Conservation (phyloP, 2,888 invertebrate genomes). For the Aporophyla lueneburgensis region DNA sequence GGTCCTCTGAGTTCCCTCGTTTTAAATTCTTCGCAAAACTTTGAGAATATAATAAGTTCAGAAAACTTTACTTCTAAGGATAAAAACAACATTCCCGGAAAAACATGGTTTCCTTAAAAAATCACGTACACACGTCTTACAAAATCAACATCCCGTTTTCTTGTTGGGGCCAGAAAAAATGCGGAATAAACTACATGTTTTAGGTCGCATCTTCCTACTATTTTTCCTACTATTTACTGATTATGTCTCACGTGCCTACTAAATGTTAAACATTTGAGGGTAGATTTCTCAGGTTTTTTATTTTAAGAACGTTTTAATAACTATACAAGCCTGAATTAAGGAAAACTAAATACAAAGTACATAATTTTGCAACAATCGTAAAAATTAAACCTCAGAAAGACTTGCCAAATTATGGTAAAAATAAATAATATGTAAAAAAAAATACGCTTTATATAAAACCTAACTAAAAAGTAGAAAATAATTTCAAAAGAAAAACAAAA, state of each 20-base stretch:
- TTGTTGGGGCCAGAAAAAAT: constrained; percentile 41
- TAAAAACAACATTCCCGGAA: constrained; percentile 32
- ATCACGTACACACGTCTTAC: constrained; percentile 55
- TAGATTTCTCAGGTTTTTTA: not conserved
- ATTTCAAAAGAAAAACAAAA: no score
- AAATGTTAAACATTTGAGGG: not conserved
- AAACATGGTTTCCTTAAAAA: constrained; percentile 47
- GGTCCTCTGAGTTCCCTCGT: not conserved
- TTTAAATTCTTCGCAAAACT: not conserved
- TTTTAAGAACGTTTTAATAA: not conserved
- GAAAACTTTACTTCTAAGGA: not conserved
- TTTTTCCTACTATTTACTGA: not conserved
- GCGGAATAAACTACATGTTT: constrained; percentile 2
- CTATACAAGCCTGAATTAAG: not conserved
- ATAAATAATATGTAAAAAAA: no score
- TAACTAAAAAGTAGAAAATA: no score
- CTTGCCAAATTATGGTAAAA: no score
- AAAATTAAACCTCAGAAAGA: not conserved
- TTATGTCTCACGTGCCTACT: not conserved
- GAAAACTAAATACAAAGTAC: not conserved
- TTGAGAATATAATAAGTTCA: not conserved
- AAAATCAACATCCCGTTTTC: constrained; percentile 55
- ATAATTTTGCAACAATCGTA: not conserved
- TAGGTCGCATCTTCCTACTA: not conserved
- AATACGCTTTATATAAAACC: no score